These are phyloP conservation scores for Heliconius nattereri DNA, from an alignment of 1,140 invertebrate genomes.

Conservation along the genomic window DNA sequence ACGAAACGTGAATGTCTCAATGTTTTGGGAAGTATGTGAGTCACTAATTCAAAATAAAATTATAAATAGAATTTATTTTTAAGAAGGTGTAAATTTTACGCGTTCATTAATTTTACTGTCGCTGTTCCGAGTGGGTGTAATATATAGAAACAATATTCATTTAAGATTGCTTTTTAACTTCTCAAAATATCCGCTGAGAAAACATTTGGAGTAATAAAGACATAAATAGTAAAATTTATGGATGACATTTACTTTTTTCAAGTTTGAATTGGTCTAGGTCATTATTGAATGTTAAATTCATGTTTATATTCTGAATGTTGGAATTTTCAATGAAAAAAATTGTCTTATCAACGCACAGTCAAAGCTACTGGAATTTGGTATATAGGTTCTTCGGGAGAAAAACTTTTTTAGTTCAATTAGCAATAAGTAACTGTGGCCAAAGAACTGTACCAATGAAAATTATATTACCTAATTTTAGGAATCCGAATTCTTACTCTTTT, in stretches of 20 bases:
- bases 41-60: conserved; percentile 22
- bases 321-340: too few species aligned
- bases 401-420: too few species aligned
- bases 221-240: background rate
- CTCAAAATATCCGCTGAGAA: background rate
- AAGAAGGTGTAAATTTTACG: conserved; percentile 15
- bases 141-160: conserved; percentile 24
- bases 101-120: conserved; percentile 29
- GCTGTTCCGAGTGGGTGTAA: conserved; percentile 9
- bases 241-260: background rate
- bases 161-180: conserved; percentile 17
- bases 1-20: conserved; percentile 2
- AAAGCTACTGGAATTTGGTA: too few species aligned
- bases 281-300: background rate
- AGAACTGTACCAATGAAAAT: too few species aligned
- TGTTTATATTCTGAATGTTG: too few species aligned
- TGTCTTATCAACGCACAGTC: too few species aligned
- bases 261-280: background rate
- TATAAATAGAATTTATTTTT: conserved; percentile 27
- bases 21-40: conserved; percentile 15
- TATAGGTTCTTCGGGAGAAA: too few species aligned
- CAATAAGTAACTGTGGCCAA: too few species aligned
- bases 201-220: conserved; percentile 2
- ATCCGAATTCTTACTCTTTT: too few species aligned
- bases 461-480: too few species aligned